These are phyloP conservation scores for Aromia moschata DNA, from an alignment of 2,888 invertebrate species.

Conservation along the genomic window DNA sequence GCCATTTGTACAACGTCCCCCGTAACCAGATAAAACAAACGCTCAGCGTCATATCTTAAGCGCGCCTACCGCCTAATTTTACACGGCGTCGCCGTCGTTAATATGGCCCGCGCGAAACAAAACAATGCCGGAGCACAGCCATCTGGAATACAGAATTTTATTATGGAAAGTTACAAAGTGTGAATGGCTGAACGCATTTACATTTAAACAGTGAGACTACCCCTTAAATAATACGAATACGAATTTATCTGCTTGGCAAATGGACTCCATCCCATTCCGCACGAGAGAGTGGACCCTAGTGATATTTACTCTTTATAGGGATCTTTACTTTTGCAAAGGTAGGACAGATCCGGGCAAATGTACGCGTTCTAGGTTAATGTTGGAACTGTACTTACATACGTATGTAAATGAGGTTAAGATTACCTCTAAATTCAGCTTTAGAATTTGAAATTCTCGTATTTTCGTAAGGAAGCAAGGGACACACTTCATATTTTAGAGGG, in stretches of 20 bases:
- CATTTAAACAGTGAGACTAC: conserved; percentile 12
- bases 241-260: conserved; percentile 9
- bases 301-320: no score
- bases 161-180: conserved; percentile 9
- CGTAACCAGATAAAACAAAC: background rate
- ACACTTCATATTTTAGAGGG: no score
- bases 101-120: conserved; percentile 6
- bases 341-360: no score
- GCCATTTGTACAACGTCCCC: background rate
- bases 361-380: no score
- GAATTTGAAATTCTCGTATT: no score
- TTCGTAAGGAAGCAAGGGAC: no score
- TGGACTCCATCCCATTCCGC: conserved; percentile 8
- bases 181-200: conserved; percentile 12
- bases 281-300: background rate
- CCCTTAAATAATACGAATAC: conserved; percentile 15
- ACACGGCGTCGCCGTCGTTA: conserved; percentile 9
- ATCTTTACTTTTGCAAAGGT: no score
- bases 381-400: no score
- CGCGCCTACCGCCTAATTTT: conserved; percentile 8
- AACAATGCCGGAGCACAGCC: conserved; percentile 11
- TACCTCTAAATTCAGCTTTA: no score
- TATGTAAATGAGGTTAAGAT: no score
- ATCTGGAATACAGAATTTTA: conserved; percentile 15
- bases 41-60: conserved; percentile 7